Base-by-base conservation (phyloP, 2,113 vertebrate species). In the Porphyrio hochstetteri region DNA sequence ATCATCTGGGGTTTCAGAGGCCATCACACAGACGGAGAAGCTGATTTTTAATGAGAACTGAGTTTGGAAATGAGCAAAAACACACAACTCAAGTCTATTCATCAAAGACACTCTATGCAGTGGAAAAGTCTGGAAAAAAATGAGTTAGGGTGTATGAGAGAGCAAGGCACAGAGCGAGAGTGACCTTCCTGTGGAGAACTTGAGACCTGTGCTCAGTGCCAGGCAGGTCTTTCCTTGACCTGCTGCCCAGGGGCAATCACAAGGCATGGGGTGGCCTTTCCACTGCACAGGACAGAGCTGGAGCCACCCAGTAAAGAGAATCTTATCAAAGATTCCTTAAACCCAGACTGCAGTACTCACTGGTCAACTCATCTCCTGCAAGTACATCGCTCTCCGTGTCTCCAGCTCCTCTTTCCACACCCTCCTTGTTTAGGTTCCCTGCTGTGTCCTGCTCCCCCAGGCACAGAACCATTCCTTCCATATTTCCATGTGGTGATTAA, bases 1-100 rank as follows among this genome's bases (percentile, higher is more conserved):
- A 68, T 33, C 92, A 90, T 71, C 64, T 15, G 52, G 71, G 92
- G 79, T 85, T 69, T 35, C 87, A 92, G 82, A 48, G 94, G 91
- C 91, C 84, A 46, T 27, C 87, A 29, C 25, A 10, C 71, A 67
- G 82, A 19, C 61, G 90, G 63, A 85, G 38, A 31, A 83, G 93
- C 79, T 56, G 85, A 38, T 77, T 93, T 87, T 88, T 93, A 92
- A 92, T 31, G 59, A 94, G 88, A 64, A 74, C 3, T 5, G 64
- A 15, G 75, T 72, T 68, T 67, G 93, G 77, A 86, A 93, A 95
- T 3, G 68, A 90, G 68, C 31, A 65, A 93, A 96, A 61, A 6
- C 90, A 48, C 92, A 80, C 82, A 85, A 56, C 35, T n/a, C 65
- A 4, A 36, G 79, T 6, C 65, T 20, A 46, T 75, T 28, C 59